phyloP scores from a whole-genome alignment of 2,888 invertebrate species.

The Synergus laeviventris region DNA sequence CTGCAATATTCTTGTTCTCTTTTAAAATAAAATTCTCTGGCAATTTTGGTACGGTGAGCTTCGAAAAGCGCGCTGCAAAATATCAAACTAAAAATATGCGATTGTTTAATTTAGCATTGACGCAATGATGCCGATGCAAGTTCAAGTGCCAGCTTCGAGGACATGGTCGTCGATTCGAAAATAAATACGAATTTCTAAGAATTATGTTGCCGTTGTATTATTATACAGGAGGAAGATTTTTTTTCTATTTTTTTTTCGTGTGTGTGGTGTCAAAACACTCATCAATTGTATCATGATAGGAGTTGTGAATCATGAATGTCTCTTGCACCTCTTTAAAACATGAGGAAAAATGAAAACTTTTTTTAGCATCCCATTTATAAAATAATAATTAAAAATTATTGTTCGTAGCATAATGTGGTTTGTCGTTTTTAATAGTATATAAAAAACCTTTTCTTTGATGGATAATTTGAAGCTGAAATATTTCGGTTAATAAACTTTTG shows the following conservation, averaged over 20 bases:
- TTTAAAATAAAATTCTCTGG: not conserved
- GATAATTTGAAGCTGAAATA: not conserved
- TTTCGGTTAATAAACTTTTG: not conserved
- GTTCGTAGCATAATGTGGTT: too few species aligned
- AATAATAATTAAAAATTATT: too few species aligned
- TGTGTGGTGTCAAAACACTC: not conserved
- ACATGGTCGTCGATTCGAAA: not conserved
- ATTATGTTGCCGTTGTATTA: not conserved
- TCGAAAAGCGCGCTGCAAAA: not conserved
- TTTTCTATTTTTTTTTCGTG: not conserved
- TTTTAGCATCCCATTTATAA: too few species aligned
- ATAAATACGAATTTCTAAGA: slow-evolving; percentile 4
- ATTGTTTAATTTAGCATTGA: slow-evolving; percentile 16
- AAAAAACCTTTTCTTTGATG: not conserved
- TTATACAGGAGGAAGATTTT: not conserved
- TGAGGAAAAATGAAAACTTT: not conserved
- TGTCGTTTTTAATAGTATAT: not conserved
- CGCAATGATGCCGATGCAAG: slow-evolving; percentile 17
- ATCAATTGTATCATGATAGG: not conserved
- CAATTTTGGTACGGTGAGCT: not conserved
- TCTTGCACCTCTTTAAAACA: not conserved
- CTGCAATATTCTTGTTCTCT: not conserved
- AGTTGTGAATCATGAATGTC: not conserved
- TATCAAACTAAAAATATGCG: slow-evolving; percentile 17
- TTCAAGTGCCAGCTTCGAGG: slow-evolving; percentile 16